Percentiles rank a stretch among this genome's conserved stretches.
These are phyloP conservation scores for Colostygia pectinataria DNA, from an alignment of 2,888 invertebrate genomes.

Conservation along the genomic window DNA sequence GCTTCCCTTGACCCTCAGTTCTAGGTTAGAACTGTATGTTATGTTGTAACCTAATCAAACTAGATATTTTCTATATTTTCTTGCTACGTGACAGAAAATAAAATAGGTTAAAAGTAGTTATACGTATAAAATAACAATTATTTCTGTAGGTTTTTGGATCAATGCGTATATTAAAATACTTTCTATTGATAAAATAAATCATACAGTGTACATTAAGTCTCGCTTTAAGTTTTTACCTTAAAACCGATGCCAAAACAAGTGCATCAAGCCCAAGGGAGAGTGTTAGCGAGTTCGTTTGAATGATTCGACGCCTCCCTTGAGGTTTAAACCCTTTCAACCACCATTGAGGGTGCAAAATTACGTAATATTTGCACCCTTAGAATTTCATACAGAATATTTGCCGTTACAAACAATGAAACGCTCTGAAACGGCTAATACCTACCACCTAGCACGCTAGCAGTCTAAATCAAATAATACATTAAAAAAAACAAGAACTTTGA, in stretches of 20 bases:
- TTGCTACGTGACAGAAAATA: too few relatives aligned
- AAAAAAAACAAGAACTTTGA: too few relatives aligned
- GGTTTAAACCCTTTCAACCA: slow-evolving; percentile 66
- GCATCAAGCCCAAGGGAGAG: slow-evolving; percentile 69
- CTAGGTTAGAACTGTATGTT: too few relatives aligned
- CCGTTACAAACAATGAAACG: not conserved
- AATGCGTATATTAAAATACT: too few relatives aligned
- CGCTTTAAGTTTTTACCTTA: slow-evolving; percentile 37
- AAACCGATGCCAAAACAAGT: slow-evolving; percentile 43
- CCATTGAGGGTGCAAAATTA: slow-evolving; percentile 54
- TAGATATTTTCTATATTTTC: not conserved
- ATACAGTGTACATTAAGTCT: not conserved
- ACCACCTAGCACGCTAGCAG: too few relatives aligned
- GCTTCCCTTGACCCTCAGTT: too few relatives aligned
- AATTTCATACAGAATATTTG: slow-evolving; percentile 26
- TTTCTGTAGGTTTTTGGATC: too few relatives aligned
- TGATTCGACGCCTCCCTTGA: slow-evolving; percentile 76
- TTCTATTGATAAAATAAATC: too few relatives aligned
- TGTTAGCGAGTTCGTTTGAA: slow-evolving; percentile 75
- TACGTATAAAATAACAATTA: too few relatives aligned
- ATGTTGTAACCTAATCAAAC: too few relatives aligned
- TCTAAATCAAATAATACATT: too few relatives aligned
- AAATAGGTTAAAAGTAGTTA: too few relatives aligned
- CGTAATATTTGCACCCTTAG: slow-evolving; percentile 35
- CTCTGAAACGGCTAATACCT: not conserved